phyloP scores from a whole-genome alignment of 1,140 invertebrate genomes.

The Venturia canescens region DNA sequence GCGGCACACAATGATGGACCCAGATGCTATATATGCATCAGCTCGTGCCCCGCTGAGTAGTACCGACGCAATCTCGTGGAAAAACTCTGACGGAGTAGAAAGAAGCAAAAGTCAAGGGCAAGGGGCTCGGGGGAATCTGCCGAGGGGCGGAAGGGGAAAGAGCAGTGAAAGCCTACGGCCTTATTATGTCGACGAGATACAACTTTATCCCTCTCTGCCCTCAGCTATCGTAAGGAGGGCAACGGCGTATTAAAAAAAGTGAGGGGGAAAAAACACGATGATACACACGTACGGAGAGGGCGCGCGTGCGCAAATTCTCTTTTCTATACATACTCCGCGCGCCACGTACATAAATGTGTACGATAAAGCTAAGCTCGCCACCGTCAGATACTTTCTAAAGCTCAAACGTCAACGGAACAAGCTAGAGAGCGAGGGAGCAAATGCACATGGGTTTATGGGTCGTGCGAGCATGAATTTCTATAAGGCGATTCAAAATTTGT shows the following conservation, averaged over 20 bases:
- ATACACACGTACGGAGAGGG: not conserved
- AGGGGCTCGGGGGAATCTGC: not conserved
- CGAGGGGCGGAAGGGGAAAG: not conserved
- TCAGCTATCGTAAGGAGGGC: not conserved
- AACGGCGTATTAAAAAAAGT: constrained; percentile 10
- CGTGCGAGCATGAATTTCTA: not conserved
- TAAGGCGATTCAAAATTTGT: not conserved
- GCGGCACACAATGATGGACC: not conserved
- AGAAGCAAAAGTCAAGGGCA: constrained; percentile 8
- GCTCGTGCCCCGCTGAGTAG: constrained; percentile 19
- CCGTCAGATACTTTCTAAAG: constrained; percentile 55
- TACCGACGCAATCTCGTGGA: constrained; percentile 21
- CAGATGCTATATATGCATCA: constrained; percentile 27
- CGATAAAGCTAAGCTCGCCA: constrained; percentile 24
- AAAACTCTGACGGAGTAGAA: constrained; percentile 22
- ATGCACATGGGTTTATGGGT: not conserved
- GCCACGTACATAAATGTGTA: not conserved
- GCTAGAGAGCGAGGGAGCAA: constrained; percentile 6
- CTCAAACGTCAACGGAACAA: constrained; percentile 55
- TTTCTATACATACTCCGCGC: not conserved
- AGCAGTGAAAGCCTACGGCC: constrained; percentile 26
- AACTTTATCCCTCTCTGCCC: constrained; percentile 37
- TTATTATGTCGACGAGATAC: constrained; percentile 49
- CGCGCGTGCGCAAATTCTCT: constrained; percentile 17
- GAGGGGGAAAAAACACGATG: not conserved